Percentiles rank a stretch among this genome's conserved stretches.
Evolutionary conservation across 2,797 vertebrate genomes (phyloP).

Genomic region (Eulemur mongoz): DNA sequence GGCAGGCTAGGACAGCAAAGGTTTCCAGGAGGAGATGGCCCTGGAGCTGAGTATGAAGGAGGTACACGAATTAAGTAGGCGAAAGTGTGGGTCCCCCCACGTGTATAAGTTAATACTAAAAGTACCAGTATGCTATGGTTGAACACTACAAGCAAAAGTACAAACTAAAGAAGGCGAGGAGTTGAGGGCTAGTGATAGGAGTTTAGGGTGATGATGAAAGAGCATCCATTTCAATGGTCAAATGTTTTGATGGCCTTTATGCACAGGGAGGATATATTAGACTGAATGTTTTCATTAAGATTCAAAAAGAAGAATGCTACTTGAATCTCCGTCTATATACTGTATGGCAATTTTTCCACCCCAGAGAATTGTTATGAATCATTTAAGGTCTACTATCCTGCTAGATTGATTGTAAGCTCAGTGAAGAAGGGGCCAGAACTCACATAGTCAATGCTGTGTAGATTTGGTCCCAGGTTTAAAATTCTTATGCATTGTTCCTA

Average conservation of each 20-base stretch:
- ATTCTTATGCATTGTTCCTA: background rate
- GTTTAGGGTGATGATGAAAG: background rate
- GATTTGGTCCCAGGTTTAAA: background rate
- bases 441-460: background rate
- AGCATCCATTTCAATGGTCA: background rate
- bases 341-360: background rate
- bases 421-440: background rate
- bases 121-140: background rate
- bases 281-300: background rate
- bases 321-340: background rate
- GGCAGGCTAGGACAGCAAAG: background rate
- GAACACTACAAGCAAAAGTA: background rate
- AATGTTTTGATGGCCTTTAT: background rate
- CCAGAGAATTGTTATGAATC: background rate
- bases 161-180: background rate
- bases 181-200: background rate
- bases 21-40: background rate
- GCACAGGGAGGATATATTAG: background rate
- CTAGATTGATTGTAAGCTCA: background rate
- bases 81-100: rapidly evolving
- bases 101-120: background rate
- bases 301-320: background rate
- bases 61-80: background rate
- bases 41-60: background rate
- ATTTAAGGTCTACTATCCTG: background rate